These are phyloP conservation scores for Mayetiola destructor DNA, from an alignment of 2,888 invertebrate species.

Conservation along the genomic window DNA sequence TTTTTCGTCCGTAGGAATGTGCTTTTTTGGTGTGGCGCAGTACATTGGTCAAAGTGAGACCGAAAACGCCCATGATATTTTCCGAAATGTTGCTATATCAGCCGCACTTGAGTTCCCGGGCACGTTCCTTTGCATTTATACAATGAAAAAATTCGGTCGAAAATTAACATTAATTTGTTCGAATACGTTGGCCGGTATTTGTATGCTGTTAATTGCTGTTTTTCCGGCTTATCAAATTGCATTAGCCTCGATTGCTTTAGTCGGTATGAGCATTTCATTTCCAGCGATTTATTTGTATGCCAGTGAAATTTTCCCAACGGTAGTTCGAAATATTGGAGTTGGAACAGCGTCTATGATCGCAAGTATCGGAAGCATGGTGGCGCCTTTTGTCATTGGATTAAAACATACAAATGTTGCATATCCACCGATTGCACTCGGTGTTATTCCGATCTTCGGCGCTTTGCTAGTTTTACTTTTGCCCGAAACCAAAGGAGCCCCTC, in stretches of 20 bases:
- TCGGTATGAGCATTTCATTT: conserved; percentile 69
- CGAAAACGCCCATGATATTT: conserved; percentile 66
- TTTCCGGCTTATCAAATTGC: conserved; percentile 38
- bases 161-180: conserved; percentile 49
- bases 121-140: conserved; percentile 47
- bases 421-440: conserved; percentile 59
- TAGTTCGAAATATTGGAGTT: conserved; percentile 72
- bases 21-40: conserved; percentile 77
- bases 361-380: conserved; percentile 69
- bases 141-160: conserved; percentile 51
- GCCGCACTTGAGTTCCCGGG: conserved; percentile 54
- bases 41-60: conserved; percentile 68
- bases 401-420: conserved; percentile 41
- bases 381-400: conserved; percentile 64
- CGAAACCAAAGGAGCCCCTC: conserved; percentile 40
- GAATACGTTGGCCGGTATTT: conserved; percentile 48
- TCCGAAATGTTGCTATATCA: conserved; percentile 69
- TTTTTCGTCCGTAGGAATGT: too few relatives aligned
- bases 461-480: conserved; percentile 53
- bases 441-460: conserved; percentile 52
- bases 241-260: conserved; percentile 60
- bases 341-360: conserved; percentile 76
- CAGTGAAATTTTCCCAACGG: conserved; percentile 79
- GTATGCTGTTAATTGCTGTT: conserved; percentile 48
- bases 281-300: conserved; percentile 77